Base-by-base conservation (phyloP, 1,140 invertebrate species). In the Lepidurus couesii region DNA sequence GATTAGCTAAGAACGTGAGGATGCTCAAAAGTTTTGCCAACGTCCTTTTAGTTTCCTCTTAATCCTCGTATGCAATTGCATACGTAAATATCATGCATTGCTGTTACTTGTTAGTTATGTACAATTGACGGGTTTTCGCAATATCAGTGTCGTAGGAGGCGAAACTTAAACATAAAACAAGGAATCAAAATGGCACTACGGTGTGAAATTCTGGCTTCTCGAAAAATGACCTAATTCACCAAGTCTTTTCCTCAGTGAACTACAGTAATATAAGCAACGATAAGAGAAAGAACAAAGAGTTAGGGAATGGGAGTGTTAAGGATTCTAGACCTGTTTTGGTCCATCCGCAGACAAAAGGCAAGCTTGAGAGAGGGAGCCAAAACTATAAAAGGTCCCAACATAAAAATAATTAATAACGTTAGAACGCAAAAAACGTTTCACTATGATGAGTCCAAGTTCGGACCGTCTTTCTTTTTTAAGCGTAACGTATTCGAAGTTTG, bases 301-400 rank as follows among this genome's bases (percentile, higher is more conserved):
- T 47, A 65, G 53, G 53, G 53, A 65, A 65, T 65, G 53, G 53
- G 53, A 65, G 53, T 65, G 53, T 65, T 21, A 21, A 65, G 1
- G 53, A 65, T 65, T 65, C n/a, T 65, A 65, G 53, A 65, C 53
- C 53, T 11, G 53, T 13, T 9, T 65, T 65, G 53, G 53, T 65
- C 53, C 53, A 16, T 65, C 13, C 53, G 53, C 53, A 65, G 53
- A 65, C 13, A 65, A 65, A 65, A 65, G 8, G 8, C 53, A 65
- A 65, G 53, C 53, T 65, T 13, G 53, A 65, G 53, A 65, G 47
- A 65, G 53, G 53, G 53, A 65, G 53, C 53, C 53, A 65, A 21
- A 65, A 65, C 53, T 65, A 65, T 65, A 65, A 65, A 65, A 65
- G 53, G 53, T 65, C 53, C 53, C 53, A 9, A 65, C 16, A 13